phyloP scores from a whole-genome alignment of 2,888 invertebrate species.

The Epistrophe grossulariae region DNA sequence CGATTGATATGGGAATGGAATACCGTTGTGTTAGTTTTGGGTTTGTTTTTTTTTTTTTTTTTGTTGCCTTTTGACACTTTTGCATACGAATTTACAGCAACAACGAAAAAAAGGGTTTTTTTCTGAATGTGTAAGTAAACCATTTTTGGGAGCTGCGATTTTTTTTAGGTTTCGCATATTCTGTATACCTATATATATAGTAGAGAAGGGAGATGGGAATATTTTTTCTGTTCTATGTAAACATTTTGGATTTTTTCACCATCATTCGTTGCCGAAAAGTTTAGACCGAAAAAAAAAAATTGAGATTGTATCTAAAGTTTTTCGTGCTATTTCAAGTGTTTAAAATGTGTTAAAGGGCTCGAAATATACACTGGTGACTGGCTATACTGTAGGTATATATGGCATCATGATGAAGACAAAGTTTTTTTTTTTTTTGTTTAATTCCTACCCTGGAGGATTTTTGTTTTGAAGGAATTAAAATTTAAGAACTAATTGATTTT shows the following conservation, averaged over 20 bases:
- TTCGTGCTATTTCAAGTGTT: constrained; percentile 69
- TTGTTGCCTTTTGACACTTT: constrained; percentile 73
- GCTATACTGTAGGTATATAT: too few species aligned
- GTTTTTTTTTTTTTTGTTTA: constrained; percentile 9
- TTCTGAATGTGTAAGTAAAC: constrained; percentile 74
- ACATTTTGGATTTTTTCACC: constrained; percentile 17
- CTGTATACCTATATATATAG: background rate
- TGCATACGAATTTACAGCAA: constrained; percentile 70
- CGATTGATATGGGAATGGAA: constrained; percentile 68
- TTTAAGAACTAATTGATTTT: constrained; percentile 34
- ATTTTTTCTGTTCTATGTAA: constrained; percentile 58
- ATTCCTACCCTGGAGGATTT: background rate
- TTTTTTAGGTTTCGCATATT: constrained; percentile 10
- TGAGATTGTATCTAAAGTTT: constrained; percentile 68
- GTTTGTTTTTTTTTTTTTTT: constrained; percentile 31
- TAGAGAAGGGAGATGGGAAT: constrained; percentile 8
- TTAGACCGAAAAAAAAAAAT: constrained; percentile 62
- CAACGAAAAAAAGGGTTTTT: constrained; percentile 20
- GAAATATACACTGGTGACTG: background rate
- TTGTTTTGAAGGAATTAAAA: constrained; percentile 24
- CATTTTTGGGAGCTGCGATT: constrained; percentile 60
- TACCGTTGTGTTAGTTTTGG: constrained; percentile 72
- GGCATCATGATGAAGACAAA: background rate
- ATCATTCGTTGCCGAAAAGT: constrained; percentile 37
- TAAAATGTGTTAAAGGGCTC: constrained; percentile 75